phyloP scores from a whole-genome alignment of 2,888 invertebrate species.

The Nemotelus pantherinus region DNA sequence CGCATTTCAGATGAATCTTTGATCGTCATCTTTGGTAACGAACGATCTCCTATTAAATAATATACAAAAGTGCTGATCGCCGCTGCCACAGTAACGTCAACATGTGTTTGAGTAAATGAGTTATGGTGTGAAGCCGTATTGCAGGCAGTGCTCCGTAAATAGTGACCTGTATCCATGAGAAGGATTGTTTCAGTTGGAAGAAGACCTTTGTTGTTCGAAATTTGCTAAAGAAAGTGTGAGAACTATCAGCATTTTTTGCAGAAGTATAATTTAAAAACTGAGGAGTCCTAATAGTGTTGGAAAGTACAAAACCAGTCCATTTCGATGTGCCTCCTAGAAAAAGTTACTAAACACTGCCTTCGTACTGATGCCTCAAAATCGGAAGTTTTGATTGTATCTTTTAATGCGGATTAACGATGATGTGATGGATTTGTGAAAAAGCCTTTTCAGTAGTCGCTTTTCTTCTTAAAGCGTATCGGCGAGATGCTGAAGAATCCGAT shows the following conservation, averaged over 20 bases:
- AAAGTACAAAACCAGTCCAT: too few species aligned
- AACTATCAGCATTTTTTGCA: too few species aligned
- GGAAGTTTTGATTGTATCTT: conserved; percentile 33
- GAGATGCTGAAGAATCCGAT: not conserved
- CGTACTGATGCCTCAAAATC: not conserved
- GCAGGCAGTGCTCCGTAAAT: too few species aligned
- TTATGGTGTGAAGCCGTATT: too few species aligned
- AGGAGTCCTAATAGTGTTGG: too few species aligned
- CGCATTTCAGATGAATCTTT: conserved; percentile 28
- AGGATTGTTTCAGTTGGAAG: too few species aligned
- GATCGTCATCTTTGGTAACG: conserved; percentile 47
- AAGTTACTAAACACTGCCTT: not conserved
- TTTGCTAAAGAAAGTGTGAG: too few species aligned
- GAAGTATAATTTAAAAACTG: too few species aligned
- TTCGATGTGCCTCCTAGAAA: not conserved
- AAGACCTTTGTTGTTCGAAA: too few species aligned
- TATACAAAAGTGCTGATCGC: not conserved
- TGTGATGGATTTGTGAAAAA: conserved; percentile 36
- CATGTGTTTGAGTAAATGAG: too few species aligned
- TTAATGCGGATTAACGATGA: conserved; percentile 27
- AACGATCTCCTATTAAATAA: conserved; percentile 42
- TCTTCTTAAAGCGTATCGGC: not conserved
- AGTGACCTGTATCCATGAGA: too few species aligned
- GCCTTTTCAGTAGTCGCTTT: conserved; percentile 6
- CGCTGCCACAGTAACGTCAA: not conserved